These are phyloP conservation scores for Encarsia formosa DNA, from an alignment of 2,888 invertebrate species.

Conservation along the genomic window DNA sequence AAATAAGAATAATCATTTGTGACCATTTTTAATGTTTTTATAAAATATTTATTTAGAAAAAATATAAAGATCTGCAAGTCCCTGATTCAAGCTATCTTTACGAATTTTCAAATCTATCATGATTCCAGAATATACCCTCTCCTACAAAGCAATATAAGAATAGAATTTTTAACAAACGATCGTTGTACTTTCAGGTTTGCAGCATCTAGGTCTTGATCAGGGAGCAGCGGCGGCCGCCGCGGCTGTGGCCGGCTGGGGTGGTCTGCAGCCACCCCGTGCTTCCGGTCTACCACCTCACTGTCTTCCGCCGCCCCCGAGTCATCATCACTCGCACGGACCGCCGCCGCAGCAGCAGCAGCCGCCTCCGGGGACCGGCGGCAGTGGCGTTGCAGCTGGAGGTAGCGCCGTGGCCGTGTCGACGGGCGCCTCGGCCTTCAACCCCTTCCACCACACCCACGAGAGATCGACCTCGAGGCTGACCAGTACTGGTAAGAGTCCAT, in stretches of 20 bases:
- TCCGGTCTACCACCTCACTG: conserved; percentile 48
- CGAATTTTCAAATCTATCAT: too few relatives aligned
- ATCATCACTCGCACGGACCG: neutral
- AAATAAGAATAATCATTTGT: too few relatives aligned
- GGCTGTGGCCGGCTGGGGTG: conserved; percentile 46
- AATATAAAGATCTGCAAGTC: too few relatives aligned
- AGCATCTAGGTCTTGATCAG: conserved; percentile 48
- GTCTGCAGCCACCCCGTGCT: conserved; percentile 44
- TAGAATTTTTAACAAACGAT: too few relatives aligned
- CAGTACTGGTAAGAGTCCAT: too few relatives aligned
- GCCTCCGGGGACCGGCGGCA: conserved; percentile 18
- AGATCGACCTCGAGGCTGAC: conserved; percentile 47
- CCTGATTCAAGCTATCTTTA: too few relatives aligned
- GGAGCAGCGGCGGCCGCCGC: conserved; percentile 44
- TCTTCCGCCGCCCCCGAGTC: conserved; percentile 48
- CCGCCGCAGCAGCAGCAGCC: neutral
- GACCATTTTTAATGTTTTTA: too few relatives aligned
- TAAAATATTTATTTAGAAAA: too few relatives aligned
- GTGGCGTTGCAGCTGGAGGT: too few relatives aligned
- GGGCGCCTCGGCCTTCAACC: conserved; percentile 47
- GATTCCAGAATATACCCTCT: too few relatives aligned
- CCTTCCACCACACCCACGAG: conserved; percentile 48
- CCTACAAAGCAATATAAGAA: too few relatives aligned
- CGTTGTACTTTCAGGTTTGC: conserved; percentile 44
- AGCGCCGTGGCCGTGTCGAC: conserved; percentile 42